Evolutionary conservation across 2,888 invertebrate genomes (phyloP).

Genomic region (Aspidapion aeneum): DNA sequence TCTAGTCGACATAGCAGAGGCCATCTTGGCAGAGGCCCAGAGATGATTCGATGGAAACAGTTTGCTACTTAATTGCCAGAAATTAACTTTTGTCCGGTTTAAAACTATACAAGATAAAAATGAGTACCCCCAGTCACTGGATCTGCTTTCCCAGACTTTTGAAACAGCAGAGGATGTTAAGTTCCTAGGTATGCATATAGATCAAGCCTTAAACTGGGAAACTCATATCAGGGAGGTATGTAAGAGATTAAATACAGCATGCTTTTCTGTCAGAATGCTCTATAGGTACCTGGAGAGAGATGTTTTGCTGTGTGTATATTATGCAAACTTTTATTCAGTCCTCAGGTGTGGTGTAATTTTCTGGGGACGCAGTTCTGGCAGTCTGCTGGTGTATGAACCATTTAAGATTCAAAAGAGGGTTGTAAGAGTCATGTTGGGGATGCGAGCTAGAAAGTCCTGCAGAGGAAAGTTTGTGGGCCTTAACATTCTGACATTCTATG

Average conservation of each 20-base stretch:
- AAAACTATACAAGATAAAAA: neutral
- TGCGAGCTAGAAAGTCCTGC: too few species aligned
- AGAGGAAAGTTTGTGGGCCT: too few species aligned
- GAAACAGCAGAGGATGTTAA: neutral
- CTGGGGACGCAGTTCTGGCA: neutral
- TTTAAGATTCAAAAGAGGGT: neutral
- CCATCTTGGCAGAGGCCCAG: neutral
- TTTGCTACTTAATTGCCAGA: neutral
- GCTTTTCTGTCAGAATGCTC: neutral
- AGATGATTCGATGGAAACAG: neutral
- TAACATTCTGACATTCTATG: too few species aligned
- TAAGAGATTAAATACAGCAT: neutral
- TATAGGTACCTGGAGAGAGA: neutral
- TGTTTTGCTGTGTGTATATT: neutral
- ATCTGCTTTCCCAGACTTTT: neutral
- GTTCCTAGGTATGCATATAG: neutral
- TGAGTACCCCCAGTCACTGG: neutral
- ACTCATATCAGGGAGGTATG: neutral
- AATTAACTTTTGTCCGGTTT: neutral
- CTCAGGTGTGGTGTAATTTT: neutral
- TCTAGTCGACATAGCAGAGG: neutral
- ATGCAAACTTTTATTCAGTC: neutral
- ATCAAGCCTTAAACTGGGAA: neutral
- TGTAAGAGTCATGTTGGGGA: neutral
- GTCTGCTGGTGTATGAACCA: neutral